phyloP scores from a whole-genome alignment of 1,140 invertebrate species.

The Proales similis region DNA sequence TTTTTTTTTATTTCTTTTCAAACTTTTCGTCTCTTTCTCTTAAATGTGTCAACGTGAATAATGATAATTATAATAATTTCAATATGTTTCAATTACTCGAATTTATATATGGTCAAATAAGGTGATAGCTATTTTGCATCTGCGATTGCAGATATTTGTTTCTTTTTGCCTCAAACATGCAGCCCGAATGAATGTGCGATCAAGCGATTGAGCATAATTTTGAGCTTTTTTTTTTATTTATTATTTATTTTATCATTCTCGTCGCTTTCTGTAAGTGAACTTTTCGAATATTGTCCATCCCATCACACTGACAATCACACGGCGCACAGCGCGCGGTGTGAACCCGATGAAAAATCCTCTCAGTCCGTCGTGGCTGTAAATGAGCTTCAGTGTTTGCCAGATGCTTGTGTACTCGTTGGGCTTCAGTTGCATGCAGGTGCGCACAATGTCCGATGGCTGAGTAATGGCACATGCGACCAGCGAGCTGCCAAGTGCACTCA shows the following conservation, averaged over 20 bases:
- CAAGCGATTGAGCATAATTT: neutral
- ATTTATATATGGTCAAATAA: no score
- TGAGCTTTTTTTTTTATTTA: neutral
- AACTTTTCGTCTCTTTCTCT: no score
- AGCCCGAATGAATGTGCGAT: no score
- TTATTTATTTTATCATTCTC: no score
- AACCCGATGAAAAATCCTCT: conserved; percentile 27
- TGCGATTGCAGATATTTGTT: no score
- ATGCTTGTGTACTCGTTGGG: neutral
- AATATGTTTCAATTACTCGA: no score
- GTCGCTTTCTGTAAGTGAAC: conserved; percentile 1
- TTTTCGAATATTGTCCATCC: conserved; percentile 34
- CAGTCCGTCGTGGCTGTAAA: conserved; percentile 11
- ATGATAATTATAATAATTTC: no score
- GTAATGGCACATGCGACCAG: conserved; percentile 24
- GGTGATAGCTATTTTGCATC: no score
- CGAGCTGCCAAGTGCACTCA: conserved; percentile 19
- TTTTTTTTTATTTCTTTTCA: no score
- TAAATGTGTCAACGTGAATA: no score
- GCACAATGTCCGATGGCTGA: conserved; percentile 24
- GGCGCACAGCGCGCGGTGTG: conserved; percentile 4
- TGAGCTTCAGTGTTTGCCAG: neutral
- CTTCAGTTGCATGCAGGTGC: conserved; percentile 17
- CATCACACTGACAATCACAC: conserved; percentile 24
- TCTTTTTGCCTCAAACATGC: no score